Conservation (phyloP, 2,888 invertebrate genomes). For the Matsumyia berberina region DNA sequence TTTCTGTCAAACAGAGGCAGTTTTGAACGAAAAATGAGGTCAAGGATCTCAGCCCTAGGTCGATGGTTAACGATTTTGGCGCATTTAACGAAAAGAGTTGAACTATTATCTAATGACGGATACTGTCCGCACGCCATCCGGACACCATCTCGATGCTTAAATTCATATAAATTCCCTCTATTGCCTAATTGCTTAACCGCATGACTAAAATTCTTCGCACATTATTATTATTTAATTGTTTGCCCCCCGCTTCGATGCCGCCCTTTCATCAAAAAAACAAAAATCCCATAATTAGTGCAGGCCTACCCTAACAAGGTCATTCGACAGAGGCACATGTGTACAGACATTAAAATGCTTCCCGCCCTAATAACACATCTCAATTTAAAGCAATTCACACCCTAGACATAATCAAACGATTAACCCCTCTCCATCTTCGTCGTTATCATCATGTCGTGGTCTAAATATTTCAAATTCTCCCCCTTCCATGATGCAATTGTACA, state of each 20-base stretch:
- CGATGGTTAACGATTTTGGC: too few relatives aligned
- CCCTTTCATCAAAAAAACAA: conserved; percentile 12
- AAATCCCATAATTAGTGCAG: conserved; percentile 5
- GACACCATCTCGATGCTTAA: background rate
- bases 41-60: too few relatives aligned
- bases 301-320: conserved; percentile 27
- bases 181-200: conserved; percentile 3
- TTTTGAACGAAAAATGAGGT: too few relatives aligned
- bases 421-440: conserved; percentile 17
- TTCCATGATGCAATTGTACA: conserved; percentile 31
- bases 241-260: conserved; percentile 13
- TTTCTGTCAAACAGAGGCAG: too few relatives aligned
- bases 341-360: background rate
- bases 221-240: conserved; percentile 13
- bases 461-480: conserved; percentile 9
- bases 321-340: background rate
- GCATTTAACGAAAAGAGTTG: too few relatives aligned
- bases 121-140: background rate
- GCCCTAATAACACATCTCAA: conserved; percentile 23
- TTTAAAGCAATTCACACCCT: conserved; percentile 28
- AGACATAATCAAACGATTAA: conserved; percentile 36
- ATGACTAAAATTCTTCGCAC: background rate
- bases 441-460: conserved; percentile 23
- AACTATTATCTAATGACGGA: too few relatives aligned
- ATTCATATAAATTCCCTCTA: background rate